phyloP scores from a whole-genome alignment of 1,140 invertebrate genomes.

The Whitmania pigra region DNA sequence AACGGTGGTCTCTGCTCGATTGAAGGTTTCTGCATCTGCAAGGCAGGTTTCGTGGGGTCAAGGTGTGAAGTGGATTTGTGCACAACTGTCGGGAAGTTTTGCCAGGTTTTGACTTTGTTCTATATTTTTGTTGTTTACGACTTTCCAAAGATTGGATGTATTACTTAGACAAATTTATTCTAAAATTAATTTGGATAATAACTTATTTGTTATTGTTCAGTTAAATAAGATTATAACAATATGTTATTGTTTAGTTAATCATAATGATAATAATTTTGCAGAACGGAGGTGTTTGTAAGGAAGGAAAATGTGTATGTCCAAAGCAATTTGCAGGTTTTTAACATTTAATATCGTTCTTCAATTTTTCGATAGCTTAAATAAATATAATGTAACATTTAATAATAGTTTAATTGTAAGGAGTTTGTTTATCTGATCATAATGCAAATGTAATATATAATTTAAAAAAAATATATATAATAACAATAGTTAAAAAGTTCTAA shows the following conservation, averaged over 20 bases:
- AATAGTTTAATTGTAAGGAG: too few species aligned
- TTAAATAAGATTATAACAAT: too few species aligned
- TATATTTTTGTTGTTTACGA: neutral
- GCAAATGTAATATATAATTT: too few species aligned
- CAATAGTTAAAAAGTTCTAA: neutral
- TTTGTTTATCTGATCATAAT: too few species aligned
- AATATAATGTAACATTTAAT: too few species aligned
- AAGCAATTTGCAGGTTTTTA: neutral
- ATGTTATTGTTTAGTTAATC: neutral
- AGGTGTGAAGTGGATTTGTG: conserved; percentile 29
- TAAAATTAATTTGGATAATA: neutral
- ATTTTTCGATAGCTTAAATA: too few species aligned
- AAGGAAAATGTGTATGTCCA: conserved; percentile 6
- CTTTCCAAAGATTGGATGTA: neutral
- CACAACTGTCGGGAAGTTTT: conserved; percentile 22
- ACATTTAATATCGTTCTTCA: neutral
- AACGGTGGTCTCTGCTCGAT: conserved; percentile 6
- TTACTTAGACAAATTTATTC: neutral
- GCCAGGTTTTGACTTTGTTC: conserved; percentile 5
- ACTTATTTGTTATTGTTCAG: neutral
- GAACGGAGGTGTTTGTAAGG: conserved; percentile 1
- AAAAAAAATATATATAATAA: too few species aligned
- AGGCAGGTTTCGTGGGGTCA: conserved; percentile 31
- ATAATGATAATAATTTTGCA: neutral
- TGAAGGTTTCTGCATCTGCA: conserved; percentile 30